Evolutionary conservation across 2,113 vertebrate genomes (phyloP), one percentile per base, ranked within the genome.

Genomic region (Anolis sagrei): DNA sequence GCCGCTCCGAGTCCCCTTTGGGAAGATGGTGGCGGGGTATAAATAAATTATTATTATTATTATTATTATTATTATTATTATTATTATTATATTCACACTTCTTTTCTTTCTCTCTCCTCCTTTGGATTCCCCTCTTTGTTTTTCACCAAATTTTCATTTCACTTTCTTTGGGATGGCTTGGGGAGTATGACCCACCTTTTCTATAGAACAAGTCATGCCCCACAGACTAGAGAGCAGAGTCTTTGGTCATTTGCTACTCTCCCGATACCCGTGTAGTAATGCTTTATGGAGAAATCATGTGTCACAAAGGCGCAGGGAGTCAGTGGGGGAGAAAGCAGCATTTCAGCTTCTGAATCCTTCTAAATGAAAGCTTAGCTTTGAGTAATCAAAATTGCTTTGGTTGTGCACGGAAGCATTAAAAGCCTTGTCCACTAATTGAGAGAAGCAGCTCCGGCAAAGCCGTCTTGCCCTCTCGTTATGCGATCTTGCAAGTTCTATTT

Each of bases 401-500:
- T 97, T 97, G 97, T 96, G 96, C 96, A 92, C 94, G 95, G 97
- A 95, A 80, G 96, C 97, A 97, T 98, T 99, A 98, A 98, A 98
- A 98, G 97, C 97, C 97, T 91, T 95, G 97, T 96, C 98, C 97
- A 94, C 97, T 98, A 98, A 99, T 98, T 98, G 97, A 98, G 97
- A 96, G 97, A 96, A 97, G 96, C 96, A 76, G 95, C 96, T 93
- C 89, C 89, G 93, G 93, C 84, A 93, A 95, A 93, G 96, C 96
- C 89, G 95, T 92, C 95, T 96, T 96, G 97, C 96, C 97, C 95
- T 94, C 97, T 98, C 97, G 98, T 98, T 98, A 97, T 96, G 96
- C 96, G 92, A 95, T 96, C 94, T 95, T 96, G 96, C 96, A 91
- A 95, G 96, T 95, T 80, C 96, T 96, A 96, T 96, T 97, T 97